Evolutionary conservation across 2,888 invertebrate species (phyloP).

Genomic region (Eristalis pertinax): DNA sequence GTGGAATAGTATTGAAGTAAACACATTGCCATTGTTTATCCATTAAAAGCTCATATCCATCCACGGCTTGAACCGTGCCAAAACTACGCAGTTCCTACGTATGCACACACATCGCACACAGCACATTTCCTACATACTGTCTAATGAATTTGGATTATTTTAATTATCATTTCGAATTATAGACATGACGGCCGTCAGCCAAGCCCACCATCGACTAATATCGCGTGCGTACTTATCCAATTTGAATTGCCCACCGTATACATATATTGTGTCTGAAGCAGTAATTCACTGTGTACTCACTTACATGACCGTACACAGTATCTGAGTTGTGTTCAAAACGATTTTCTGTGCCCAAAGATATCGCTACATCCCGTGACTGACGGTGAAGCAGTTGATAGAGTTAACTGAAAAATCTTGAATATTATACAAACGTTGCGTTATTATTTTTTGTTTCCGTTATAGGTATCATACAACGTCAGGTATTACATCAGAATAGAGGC

Average conservation of each 20-base stretch:
- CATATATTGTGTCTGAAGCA: background rate
- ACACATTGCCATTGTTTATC: background rate
- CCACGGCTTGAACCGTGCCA: background rate
- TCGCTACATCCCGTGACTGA: background rate
- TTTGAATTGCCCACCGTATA: constrained; percentile 2
- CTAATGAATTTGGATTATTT: background rate
- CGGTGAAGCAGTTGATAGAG: background rate
- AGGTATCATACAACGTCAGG: background rate
- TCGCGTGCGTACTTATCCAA: constrained; percentile 22
- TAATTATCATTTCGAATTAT: background rate
- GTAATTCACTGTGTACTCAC: background rate
- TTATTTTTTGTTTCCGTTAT: background rate
- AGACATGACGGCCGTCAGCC: background rate
- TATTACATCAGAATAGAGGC: background rate
- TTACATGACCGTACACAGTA: background rate
- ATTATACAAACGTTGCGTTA: background rate
- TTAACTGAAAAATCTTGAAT: constrained; percentile 1
- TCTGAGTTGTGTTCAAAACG: background rate
- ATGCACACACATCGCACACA: no score
- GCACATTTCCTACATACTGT: no score
- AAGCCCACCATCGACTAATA: background rate
- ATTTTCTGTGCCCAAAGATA: constrained; percentile 15
- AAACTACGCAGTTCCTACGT: background rate
- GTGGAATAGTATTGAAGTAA: background rate
- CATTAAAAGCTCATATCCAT: background rate